Percentiles rank a stretch among this genome's conserved stretches.
phyloP scores from a whole-genome alignment of 2,888 invertebrate species.

The Leucoptera coffeella region DNA sequence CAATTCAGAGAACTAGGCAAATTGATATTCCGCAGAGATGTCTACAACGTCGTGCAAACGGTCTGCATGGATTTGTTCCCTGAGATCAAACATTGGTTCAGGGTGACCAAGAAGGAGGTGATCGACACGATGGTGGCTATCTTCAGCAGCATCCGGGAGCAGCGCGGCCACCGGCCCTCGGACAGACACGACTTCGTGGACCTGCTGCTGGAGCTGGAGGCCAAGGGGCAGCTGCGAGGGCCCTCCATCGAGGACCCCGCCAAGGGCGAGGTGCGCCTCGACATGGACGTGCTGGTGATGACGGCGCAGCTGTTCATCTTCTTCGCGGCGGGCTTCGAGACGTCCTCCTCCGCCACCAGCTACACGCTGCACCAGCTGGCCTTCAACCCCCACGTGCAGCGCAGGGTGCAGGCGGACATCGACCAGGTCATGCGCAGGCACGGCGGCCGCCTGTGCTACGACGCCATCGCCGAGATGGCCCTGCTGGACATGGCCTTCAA shows the following conservation, averaged over 20 bases:
- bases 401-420: constrained; percentile 12
- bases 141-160: constrained; percentile 7
- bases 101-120: constrained; percentile 1
- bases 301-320: constrained; percentile 10
- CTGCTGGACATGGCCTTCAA: constrained; percentile 9
- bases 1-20: constrained; percentile 5
- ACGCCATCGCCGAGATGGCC: constrained; percentile 7
- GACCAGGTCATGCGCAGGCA: constrained; percentile 8
- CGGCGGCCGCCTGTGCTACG: constrained; percentile 7
- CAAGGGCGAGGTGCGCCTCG: constrained; percentile 8
- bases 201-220: constrained; percentile 14
- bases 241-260: constrained; percentile 10
- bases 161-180: constrained; percentile 9
- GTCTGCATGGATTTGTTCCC: constrained; percentile 4
- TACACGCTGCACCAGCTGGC: constrained; percentile 15
- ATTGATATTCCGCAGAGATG: not conserved
- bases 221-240: constrained; percentile 8
- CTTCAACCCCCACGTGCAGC: constrained; percentile 12
- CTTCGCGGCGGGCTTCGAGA: constrained; percentile 13
- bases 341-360: constrained; percentile 14
- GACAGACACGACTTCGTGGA: constrained; percentile 22
- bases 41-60: not conserved
- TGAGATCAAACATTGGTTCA: constrained; percentile 1
- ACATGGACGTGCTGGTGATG: constrained; percentile 6
- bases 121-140: constrained; percentile 7